Base-by-base conservation (phyloP, 2,888 invertebrate species). In the Drosophila diplacantha region DNA sequence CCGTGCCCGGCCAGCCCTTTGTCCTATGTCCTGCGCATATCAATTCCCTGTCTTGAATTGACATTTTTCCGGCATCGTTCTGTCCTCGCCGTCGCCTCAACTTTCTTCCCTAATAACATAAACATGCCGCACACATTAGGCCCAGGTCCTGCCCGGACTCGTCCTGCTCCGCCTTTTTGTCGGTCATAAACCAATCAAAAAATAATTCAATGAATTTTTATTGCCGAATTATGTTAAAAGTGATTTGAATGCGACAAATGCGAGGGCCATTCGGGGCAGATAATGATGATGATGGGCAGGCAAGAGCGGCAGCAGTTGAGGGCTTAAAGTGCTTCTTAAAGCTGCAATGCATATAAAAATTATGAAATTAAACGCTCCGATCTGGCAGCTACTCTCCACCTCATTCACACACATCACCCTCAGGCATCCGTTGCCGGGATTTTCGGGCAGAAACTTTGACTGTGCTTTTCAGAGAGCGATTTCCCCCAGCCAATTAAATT, bases 151-250 rank as follows among this genome's bases (percentile, higher is more conserved):
- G 47, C 14, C 31, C 12, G 38, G 26, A 37, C 29, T 22, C 20
- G 29, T 29, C 22, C 34, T 29, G 24, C 18, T 24, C 51, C 29
- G 16, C 54, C 56, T 43, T 26, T 35, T 54, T 54, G 34, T 41
- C 20, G 51, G 60, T 64, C 62, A 76, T 78, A 81, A 79, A 78
- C 75, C 78, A 78, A 79, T 79, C 78, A 81, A 78, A 79, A 71
- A 61, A 75, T 81, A 78, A 79, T 81, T 81, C 78, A 79, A 81
- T 79, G 78, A 81, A 79, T 79, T 79, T 79, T 79, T 79, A 79
- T 79, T 79, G 78, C 68, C 75, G 63, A 78, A 79, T 79, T 79
- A 79, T 79, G 78, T 79, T 73, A 74, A 79, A 61, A 79, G 78
- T 78, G 78, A 81, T 79, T 81, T 78, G 78, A 74, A 81, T 78